phyloP scores from a whole-genome alignment of 2,113 vertebrate genomes.

The Dolichotis patagonum region DNA sequence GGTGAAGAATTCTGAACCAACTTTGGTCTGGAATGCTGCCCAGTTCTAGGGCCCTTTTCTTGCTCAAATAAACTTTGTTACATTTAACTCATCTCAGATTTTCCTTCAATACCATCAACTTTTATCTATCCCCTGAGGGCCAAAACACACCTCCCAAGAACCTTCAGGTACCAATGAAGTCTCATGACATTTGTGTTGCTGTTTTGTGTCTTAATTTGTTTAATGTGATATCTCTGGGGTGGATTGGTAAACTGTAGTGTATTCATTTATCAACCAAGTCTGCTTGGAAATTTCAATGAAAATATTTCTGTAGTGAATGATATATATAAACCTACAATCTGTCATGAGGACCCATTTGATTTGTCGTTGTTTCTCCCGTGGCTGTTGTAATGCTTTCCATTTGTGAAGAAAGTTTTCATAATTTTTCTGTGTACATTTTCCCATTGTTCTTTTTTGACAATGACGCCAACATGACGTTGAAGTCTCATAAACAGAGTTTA shows the following conservation, averaged over 20 bases:
- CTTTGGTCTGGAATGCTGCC: conserved; percentile 23
- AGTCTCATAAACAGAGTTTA: not conserved
- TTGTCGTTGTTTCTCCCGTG: not conserved
- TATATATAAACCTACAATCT: not conserved
- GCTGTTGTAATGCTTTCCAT: conserved; percentile 44
- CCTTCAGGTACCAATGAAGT: not conserved
- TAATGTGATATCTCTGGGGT: not conserved
- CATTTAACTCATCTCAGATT: conserved; percentile 41
- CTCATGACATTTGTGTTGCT: not conserved
- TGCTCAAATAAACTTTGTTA: conserved; percentile 52
- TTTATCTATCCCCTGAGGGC: not conserved
- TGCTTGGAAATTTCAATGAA: not conserved
- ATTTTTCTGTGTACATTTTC: not conserved
- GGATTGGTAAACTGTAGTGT: not conserved
- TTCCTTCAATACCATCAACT: not conserved
- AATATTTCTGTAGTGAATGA: not conserved
- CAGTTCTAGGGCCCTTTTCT: not conserved
- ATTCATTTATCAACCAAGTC: not conserved
- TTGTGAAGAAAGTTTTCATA: not conserved
- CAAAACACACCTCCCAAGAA: not conserved
- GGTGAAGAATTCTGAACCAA: conserved; percentile 38
- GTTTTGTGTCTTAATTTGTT: not conserved
- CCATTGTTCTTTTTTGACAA: not conserved
- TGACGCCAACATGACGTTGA: not conserved
- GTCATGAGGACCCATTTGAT: not conserved